These are phyloP conservation scores for Drosophila sproati DNA, from an alignment of 1,140 invertebrate genomes.

Conservation along the genomic window DNA sequence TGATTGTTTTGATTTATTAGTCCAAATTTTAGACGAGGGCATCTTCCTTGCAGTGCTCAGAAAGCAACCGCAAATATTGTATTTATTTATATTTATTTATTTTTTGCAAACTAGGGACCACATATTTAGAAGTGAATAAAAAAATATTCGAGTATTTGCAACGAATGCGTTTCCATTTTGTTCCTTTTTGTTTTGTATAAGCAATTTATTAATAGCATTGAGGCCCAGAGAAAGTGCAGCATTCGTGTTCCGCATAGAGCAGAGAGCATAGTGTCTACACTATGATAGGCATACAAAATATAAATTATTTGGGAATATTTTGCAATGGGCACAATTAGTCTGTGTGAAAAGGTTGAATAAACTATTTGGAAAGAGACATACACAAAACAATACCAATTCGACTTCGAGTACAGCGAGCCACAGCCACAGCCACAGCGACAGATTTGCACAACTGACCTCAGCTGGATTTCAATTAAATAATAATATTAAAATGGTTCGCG, in stretches of 20 bases:
- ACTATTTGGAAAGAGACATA: constrained; percentile 26
- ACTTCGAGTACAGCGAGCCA: neutral
- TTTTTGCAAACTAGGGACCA: constrained; percentile 25
- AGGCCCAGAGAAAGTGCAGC: constrained; percentile 42
- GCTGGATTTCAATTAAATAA: neutral
- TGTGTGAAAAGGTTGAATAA: constrained; percentile 45
- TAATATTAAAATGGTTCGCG: neutral
- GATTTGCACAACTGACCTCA: neutral
- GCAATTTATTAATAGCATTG: constrained; percentile 47
- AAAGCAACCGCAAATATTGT: neutral
- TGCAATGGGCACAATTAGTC: constrained; percentile 45
- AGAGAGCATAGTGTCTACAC: constrained; percentile 11
- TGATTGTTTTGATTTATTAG: too few species aligned
- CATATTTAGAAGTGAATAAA: constrained; percentile 35
- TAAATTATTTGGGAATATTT: constrained; percentile 41
- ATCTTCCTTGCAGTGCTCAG: neutral
- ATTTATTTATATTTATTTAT: neutral
- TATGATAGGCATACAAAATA: constrained; percentile 38
- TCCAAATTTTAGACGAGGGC: neutral
- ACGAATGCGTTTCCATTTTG: constrained; percentile 4
- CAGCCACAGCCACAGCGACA: neutral
- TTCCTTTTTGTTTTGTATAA: neutral
- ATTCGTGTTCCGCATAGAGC: constrained; percentile 3
- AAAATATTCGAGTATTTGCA: constrained; percentile 37
- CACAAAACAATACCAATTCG: neutral